A percentile compares a stretch with the other conserved stretches of the same genome.
These are phyloP conservation scores for Atopsyche davidsoni DNA, from an alignment of 1,140 invertebrate species.

Conservation along the genomic window DNA sequence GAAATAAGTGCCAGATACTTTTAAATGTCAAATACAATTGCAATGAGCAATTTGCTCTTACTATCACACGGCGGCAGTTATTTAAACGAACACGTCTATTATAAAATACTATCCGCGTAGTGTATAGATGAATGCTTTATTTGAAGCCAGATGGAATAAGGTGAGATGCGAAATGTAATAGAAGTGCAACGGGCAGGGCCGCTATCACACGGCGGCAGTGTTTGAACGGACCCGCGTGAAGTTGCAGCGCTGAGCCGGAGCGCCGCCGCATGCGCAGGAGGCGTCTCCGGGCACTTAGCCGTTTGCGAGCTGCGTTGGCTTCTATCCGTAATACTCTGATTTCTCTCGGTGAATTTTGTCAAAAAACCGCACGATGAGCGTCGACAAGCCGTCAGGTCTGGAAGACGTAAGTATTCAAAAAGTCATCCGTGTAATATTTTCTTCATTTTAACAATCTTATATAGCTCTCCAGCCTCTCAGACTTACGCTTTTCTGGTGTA, in stretches of 20 bases:
- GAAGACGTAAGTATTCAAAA: slow-evolving; percentile 41
- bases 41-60: too few relatives aligned
- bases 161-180: too few relatives aligned
- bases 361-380: slow-evolving; percentile 37
- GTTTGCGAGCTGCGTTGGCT: slow-evolving; percentile 17
- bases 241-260: slow-evolving; percentile 1
- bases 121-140: too few relatives aligned
- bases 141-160: too few relatives aligned
- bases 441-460: slow-evolving; percentile 12
- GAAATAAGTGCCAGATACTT: too few relatives aligned
- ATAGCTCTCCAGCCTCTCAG: not conserved
- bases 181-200: too few relatives aligned
- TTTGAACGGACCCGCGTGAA: too few relatives aligned
- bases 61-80: too few relatives aligned
- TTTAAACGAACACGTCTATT: too few relatives aligned
- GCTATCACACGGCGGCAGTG: too few relatives aligned
- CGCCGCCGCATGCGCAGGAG: slow-evolving; percentile 15
- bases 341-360: slow-evolving; percentile 8
- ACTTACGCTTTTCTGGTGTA: slow-evolving; percentile 32
- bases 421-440: slow-evolving; percentile 30
- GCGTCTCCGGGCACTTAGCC: slow-evolving; percentile 14
- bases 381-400: slow-evolving; percentile 45
- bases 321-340: slow-evolving; percentile 14
- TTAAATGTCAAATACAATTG: too few relatives aligned
- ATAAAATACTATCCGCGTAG: too few relatives aligned